phyloP scores from a whole-genome alignment of 2,888 invertebrate species.

The Ferrisia virgata region DNA sequence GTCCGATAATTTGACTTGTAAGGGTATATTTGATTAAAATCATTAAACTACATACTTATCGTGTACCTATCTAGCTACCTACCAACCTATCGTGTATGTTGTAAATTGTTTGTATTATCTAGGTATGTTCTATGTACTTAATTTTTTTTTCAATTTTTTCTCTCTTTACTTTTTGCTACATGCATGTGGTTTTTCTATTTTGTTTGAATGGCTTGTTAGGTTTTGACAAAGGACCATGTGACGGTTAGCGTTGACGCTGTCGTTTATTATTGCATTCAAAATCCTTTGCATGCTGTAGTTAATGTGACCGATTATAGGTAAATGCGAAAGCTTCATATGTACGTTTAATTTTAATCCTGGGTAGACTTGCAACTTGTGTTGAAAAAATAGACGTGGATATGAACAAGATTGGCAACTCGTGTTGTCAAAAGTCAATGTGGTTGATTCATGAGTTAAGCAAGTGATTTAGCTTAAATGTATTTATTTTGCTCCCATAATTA shows the following conservation, averaged over 20 bases:
- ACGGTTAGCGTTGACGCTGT: constrained; percentile 92
- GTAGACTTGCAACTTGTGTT: too few species aligned
- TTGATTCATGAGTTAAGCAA: too few species aligned
- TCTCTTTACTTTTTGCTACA: constrained; percentile 36
- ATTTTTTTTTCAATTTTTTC: constrained; percentile 34
- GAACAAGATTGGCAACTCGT: too few species aligned
- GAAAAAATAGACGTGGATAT: too few species aligned
- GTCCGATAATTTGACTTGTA: too few species aligned
- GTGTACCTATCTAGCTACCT: neutral
- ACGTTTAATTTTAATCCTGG: constrained; percentile 8
- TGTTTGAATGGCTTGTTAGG: constrained; percentile 55
- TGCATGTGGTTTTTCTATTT: constrained; percentile 29
- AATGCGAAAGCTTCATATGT: constrained; percentile 14
- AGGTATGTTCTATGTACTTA: neutral
- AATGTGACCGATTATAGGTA: constrained; percentile 73
- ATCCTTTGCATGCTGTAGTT: constrained; percentile 72
- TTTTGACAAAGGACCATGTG: constrained; percentile 88
- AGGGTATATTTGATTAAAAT: too few species aligned
- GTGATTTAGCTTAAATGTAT: too few species aligned
- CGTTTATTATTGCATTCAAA: constrained; percentile 77
- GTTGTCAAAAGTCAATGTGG: too few species aligned
- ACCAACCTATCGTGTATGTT: too few species aligned
- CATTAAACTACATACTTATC: neutral
- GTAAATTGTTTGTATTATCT: neutral
- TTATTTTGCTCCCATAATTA: too few species aligned